Conservation (phyloP, 2,888 invertebrate species). For the Habroteleia sp. region DNA sequence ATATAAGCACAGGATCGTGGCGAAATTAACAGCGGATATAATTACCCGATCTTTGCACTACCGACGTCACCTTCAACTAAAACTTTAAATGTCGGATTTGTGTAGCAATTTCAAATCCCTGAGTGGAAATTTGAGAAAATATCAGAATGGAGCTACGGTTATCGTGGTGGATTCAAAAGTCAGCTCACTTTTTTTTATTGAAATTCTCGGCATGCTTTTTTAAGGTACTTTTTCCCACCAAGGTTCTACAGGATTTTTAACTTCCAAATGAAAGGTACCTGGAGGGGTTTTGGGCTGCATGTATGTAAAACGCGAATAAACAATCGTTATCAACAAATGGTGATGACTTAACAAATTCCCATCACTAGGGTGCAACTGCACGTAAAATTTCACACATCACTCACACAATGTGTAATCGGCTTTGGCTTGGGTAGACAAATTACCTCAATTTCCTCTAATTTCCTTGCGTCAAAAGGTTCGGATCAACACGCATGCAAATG, state of each 20-base stretch:
- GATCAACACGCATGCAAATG: constrained; percentile 45
- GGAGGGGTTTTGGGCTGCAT: too few relatives aligned
- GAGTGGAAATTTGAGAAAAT: too few relatives aligned
- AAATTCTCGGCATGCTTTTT: too few relatives aligned
- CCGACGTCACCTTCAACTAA: too few relatives aligned
- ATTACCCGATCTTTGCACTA: constrained; percentile 37
- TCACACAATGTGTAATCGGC: constrained; percentile 28
- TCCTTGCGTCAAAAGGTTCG: constrained; percentile 39
- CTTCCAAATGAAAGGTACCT: too few relatives aligned
- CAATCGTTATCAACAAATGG: constrained; percentile 6
- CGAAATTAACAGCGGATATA: constrained; percentile 56
- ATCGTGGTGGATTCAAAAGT: too few relatives aligned
- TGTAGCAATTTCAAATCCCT: too few relatives aligned
- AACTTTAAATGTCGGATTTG: too few relatives aligned
- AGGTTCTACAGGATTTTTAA: too few relatives aligned
- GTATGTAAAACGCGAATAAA: neutral
- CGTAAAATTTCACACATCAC: constrained; percentile 30
- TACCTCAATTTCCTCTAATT: constrained; percentile 53
- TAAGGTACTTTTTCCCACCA: too few relatives aligned
- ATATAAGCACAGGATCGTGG: constrained; percentile 14
- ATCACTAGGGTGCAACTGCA: constrained; percentile 13
- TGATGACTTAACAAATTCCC: constrained; percentile 3
- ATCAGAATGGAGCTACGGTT: too few relatives aligned
- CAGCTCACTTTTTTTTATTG: too few relatives aligned
- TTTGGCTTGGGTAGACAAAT: constrained; percentile 27